Evolutionary conservation across 1,140 invertebrate species (phyloP).

Genomic region (Laupala kohalensis): DNA sequence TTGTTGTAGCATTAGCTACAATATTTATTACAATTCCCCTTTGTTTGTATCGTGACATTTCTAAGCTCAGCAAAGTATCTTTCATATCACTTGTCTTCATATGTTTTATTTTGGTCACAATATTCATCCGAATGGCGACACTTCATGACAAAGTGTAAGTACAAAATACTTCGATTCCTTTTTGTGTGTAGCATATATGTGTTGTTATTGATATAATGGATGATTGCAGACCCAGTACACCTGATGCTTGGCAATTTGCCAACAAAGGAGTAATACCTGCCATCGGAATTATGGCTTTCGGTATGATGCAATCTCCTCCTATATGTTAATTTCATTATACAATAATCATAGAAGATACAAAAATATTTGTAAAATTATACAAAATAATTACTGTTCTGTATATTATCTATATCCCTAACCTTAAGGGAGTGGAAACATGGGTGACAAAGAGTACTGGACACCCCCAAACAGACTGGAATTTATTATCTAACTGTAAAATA

Average conservation of each 20-base stretch:
- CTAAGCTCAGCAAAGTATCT: constrained; percentile 62
- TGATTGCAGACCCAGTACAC: constrained; percentile 46
- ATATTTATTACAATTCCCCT: constrained; percentile 65
- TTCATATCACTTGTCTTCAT: constrained; percentile 66
- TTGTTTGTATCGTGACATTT: constrained; percentile 69
- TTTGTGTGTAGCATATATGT: not conserved
- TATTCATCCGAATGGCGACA: constrained; percentile 47
- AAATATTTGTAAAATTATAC: too few species aligned
- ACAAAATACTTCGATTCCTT: constrained; percentile 1
- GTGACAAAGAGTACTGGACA: too few species aligned
- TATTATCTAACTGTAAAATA: too few species aligned
- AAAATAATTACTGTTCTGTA: too few species aligned
- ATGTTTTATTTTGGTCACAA: constrained; percentile 56
- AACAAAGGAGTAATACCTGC: constrained; percentile 62
- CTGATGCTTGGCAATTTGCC: constrained; percentile 61
- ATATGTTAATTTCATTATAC: too few species aligned
- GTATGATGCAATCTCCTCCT: too few species aligned
- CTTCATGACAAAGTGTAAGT: constrained; percentile 47
- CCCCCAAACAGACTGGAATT: too few species aligned
- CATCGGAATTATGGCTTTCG: constrained; percentile 79
- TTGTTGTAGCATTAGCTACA: constrained; percentile 64
- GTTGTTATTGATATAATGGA: too few species aligned
- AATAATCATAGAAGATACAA: too few species aligned
- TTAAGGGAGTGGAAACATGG: too few species aligned
- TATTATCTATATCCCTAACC: too few species aligned